These are phyloP conservation scores for Heliconius hewitsoni DNA, from an alignment of 1,140 invertebrate species.

Conservation along the genomic window DNA sequence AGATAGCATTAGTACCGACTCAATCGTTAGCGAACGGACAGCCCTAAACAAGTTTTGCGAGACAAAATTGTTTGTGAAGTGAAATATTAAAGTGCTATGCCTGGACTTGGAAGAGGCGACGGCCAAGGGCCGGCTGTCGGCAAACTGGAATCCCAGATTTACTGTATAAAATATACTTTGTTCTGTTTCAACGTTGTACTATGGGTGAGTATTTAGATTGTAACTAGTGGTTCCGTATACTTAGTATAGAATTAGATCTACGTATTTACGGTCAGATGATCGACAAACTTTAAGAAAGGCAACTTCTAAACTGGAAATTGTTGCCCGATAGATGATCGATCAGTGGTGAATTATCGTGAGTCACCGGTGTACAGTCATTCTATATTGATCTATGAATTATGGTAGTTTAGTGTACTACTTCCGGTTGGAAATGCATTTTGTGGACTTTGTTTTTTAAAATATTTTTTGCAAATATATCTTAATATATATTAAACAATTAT, in stretches of 20 bases:
- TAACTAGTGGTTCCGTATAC: conserved; percentile 11
- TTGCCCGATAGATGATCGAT: not conserved
- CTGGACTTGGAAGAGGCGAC: conserved; percentile 67
- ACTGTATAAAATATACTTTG: conserved; percentile 86
- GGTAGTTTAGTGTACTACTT: not conserved
- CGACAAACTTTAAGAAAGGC: not conserved
- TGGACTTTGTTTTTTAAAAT: too few species aligned
- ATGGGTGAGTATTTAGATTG: conserved; percentile 82
- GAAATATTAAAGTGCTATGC: conserved; percentile 65
- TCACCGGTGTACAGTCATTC: not conserved
- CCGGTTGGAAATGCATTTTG: not conserved
- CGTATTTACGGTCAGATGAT: not conserved
- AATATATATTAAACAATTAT: too few species aligned
- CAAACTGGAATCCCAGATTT: conserved; percentile 85
- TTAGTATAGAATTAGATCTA: conserved; percentile 38
- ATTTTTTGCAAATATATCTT: too few species aligned
- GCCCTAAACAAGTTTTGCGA: conserved; percentile 40
- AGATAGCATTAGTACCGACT: conserved; percentile 67
- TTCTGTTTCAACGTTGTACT: conserved; percentile 87
- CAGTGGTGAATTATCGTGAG: not conserved
- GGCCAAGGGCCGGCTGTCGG: conserved; percentile 74
- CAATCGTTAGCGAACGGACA: conserved; percentile 55
- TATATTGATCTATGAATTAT: not conserved
- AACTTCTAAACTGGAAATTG: conserved; percentile 24
- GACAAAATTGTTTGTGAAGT: conserved; percentile 54